These are phyloP conservation scores for Pangasius djambal DNA, from an alignment of 2,797 vertebrate species.

Conservation along the genomic window DNA sequence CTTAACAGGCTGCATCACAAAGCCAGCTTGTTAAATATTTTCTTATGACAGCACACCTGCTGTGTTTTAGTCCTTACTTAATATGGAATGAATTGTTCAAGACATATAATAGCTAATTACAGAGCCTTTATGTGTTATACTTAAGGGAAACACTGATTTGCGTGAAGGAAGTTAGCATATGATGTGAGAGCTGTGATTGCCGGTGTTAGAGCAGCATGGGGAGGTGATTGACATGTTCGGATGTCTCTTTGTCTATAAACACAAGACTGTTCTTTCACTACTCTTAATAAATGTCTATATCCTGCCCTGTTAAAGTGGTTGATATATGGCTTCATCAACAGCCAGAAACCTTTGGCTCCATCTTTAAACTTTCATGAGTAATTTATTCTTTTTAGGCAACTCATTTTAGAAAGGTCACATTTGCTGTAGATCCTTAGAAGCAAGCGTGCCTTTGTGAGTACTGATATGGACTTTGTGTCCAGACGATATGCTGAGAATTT, in stretches of 20 bases:
- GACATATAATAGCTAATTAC: not conserved
- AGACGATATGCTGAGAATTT: slow-evolving; percentile 17
- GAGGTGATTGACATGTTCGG: slow-evolving; percentile 15
- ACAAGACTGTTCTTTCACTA: slow-evolving; percentile 67
- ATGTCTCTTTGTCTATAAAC: slow-evolving; percentile 56
- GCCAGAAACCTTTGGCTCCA: slow-evolving; percentile 59
- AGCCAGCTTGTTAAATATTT: not conserved
- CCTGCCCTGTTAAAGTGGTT: slow-evolving; percentile 66
- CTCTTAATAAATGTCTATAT: slow-evolving; percentile 70
- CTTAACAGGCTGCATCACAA: not conserved
- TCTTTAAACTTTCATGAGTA: slow-evolving; percentile 63
- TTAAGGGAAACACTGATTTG: slow-evolving; percentile 1
- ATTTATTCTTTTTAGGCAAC: slow-evolving; percentile 52
- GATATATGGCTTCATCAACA: slow-evolving; percentile 72
- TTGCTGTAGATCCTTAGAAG: slow-evolving; percentile 22
- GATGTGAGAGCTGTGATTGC: not conserved
- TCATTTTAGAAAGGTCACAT: slow-evolving; percentile 39
- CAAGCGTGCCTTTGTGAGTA: slow-evolving; percentile 5
- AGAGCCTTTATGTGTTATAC: not conserved
- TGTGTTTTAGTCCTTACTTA: not conserved
- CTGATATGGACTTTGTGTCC: slow-evolving; percentile 5
- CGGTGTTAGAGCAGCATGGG: not conserved
- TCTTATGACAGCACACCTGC: not conserved
- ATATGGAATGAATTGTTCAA: not conserved
- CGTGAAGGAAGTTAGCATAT: not conserved